Base-by-base conservation (phyloP, 2,888 invertebrate species). In the Drosophila trichaetosa region DNA sequence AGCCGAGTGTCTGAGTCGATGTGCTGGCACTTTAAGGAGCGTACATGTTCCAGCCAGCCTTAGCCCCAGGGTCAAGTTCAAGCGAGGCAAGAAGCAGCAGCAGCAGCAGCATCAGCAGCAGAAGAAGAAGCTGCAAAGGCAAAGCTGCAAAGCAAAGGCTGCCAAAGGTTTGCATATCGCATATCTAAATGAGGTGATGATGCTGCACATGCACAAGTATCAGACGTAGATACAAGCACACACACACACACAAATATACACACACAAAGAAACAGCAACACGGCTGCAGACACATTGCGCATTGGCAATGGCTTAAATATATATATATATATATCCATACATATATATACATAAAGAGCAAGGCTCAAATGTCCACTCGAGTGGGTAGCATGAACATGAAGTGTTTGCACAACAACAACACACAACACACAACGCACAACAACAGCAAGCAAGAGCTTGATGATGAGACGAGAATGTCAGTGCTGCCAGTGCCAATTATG, bases 321-420 rank as follows among this genome's bases (percentile, higher is more conserved):
- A 65, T 40, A 54, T 60, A 73, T 58, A 73, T 34, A 13, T 53
- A 33, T 21, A 8, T 31, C 0, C 2, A 31, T 31, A 33, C 3
- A 21, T 53, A 77, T 67, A 82, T 52, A 69, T 54, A 68, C 27
- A 54, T 63, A 66, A 73, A 78, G 73, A 75, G 74, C 69, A 81
- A 82, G 84, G 82, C 85, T 86, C 85, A 86, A 89, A 87, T 86
- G 85, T 90, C 89, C 87, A 86, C 85, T 86, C 90, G 85, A 86
- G 85, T 86, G 85, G 85, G 90, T 57, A 83, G 82, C 87, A 84
- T 79, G 88, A 89, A 87, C 91, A 87, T 90, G 88, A 90, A 90
- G 91, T 87, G 87, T 87, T 90, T 91, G 87, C 88, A 56, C 89
- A 88, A 58, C 87, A 83, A 76, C 51, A 51, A 51, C 51, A 51